Evolutionary conservation across 2,113 vertebrate genomes (phyloP).

Genomic region (Sterrhoptilus dennistouni): DNA sequence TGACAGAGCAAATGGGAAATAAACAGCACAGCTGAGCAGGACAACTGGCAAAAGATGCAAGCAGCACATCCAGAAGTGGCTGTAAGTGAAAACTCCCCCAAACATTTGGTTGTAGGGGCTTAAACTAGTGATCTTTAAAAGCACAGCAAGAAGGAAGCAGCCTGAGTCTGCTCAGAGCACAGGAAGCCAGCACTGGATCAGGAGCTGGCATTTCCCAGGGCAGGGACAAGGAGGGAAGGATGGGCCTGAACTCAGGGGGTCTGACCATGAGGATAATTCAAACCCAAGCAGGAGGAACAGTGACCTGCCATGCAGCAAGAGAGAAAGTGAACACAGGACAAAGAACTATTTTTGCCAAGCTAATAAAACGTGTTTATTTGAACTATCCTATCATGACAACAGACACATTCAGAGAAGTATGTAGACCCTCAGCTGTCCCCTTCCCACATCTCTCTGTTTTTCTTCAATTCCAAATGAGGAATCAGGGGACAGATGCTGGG

Average conservation of each 20-base stretch:
- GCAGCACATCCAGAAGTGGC: neutral
- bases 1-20: conserved; percentile 26
- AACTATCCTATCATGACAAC: neutral
- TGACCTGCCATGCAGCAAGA: fast-evolving
- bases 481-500: neutral
- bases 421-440: neutral
- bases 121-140: neutral
- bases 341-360: neutral
- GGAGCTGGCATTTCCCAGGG: neutral
- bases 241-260: neutral
- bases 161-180: neutral
- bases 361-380: neutral
- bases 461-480: neutral
- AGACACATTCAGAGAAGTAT: neutral
- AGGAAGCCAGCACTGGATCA: neutral
- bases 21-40: neutral
- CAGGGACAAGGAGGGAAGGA: neutral
- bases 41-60: neutral
- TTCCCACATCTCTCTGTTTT: neutral
- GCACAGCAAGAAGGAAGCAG: neutral
- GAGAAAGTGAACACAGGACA: neutral
- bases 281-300: neutral
- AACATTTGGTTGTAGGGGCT: neutral
- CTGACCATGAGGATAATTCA: neutral
- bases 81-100: neutral